phyloP scores from a whole-genome alignment of 1,140 invertebrate genomes.

The Drosophila sp. region DNA sequence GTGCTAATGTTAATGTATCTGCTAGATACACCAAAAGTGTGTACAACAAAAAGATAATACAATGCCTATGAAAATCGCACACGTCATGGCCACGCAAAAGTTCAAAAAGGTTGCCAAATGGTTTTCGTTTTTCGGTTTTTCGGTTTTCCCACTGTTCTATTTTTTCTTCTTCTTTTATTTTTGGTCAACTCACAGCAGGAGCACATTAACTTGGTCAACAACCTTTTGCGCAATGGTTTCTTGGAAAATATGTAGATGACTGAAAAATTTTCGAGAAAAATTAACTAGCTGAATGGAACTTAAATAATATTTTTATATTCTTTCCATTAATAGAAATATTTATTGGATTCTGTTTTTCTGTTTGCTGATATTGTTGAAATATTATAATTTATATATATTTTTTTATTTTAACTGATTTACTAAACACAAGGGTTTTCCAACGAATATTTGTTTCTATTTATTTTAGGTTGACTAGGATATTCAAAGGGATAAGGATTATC shows the following conservation, averaged over 20 bases:
- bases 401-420: no score
- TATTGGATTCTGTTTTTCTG: no score
- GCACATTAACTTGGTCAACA: constrained; percentile 25
- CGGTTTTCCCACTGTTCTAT: not conserved
- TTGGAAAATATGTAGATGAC: not conserved
- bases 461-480: no score
- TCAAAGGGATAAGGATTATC: no score
- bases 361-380: no score
- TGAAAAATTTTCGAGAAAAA: no score
- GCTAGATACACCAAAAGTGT: constrained; percentile 49
- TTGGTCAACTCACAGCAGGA: constrained; percentile 27
- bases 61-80: constrained; percentile 44
- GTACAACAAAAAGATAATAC: constrained; percentile 12
- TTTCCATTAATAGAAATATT: no score
- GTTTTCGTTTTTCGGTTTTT: constrained; percentile 56
- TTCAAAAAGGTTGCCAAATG: constrained; percentile 77
- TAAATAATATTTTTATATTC: no score
- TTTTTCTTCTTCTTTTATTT: constrained; percentile 15
- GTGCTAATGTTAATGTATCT: constrained; percentile 72
- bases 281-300: no score
- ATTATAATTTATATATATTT: no score
- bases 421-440: no score
- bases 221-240: constrained; percentile 12
- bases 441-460: no score
- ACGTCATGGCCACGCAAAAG: constrained; percentile 45